Percentiles rank a stretch among this genome's conserved stretches.
phyloP scores from a whole-genome alignment of 2,797 vertebrate genomes.

The Xiphophorus birchmanni region DNA sequence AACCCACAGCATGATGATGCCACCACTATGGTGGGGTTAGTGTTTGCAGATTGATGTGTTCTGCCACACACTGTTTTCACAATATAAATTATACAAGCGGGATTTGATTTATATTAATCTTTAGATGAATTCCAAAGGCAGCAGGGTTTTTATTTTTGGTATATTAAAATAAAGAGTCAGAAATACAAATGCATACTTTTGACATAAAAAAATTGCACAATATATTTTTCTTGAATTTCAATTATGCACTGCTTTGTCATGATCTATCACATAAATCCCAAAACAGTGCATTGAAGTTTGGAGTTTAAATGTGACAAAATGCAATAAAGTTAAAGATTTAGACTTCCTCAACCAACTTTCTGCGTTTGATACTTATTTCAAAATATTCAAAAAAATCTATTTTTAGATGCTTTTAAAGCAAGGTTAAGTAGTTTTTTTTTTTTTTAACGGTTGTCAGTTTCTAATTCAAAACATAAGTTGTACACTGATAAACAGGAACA shows the following conservation, averaged over 20 bases:
- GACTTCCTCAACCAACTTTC: not conserved
- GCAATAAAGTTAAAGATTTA: not conserved
- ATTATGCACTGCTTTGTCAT: not conserved
- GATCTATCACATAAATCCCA: not conserved
- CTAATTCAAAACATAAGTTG: not conserved
- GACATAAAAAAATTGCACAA: not conserved
- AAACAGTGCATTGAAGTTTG: not conserved
- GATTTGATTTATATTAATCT: not conserved
- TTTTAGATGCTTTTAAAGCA: not conserved
- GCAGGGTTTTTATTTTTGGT: not conserved
- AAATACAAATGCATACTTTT: not conserved
- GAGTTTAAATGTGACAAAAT: not conserved
- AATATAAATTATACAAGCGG: not conserved
- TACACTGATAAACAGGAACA: slow-evolving; percentile 12
- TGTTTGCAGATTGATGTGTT: not conserved
- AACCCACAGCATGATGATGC: not conserved
- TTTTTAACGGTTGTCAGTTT: not conserved
- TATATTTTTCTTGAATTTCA: not conserved
- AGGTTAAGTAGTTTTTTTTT: not conserved
- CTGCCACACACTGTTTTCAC: not conserved
- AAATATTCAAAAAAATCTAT: not conserved
- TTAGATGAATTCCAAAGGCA: not conserved
- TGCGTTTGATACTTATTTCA: not conserved
- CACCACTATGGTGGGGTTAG: not conserved
- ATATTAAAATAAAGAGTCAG: not conserved